Percentiles rank a stretch among this genome's conserved stretches.
Conservation (phyloP, 2,888 invertebrate species). For the Argynnis bischoffii region DNA sequence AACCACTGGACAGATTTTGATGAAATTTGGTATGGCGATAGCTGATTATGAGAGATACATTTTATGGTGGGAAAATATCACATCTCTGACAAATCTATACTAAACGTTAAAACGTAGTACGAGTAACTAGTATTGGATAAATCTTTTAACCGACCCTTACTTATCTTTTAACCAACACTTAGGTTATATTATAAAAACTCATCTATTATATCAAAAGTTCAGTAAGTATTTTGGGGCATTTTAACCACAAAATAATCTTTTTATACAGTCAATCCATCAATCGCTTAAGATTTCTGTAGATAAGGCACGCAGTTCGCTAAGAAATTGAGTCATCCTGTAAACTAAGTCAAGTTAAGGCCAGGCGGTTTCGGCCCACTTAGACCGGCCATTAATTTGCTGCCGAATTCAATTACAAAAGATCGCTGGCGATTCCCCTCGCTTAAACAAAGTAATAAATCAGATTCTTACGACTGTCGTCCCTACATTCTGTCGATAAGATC, state of each 20-base stretch:
- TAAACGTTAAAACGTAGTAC: no score
- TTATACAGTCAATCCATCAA: slow-evolving; percentile 10
- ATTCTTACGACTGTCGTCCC: slow-evolving; percentile 27
- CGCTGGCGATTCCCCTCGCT: slow-evolving; percentile 41
- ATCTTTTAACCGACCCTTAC: no score
- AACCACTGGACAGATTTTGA: no score
- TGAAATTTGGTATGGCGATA: no score
- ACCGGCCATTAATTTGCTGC: slow-evolving; percentile 46
- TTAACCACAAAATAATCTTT: background rate
- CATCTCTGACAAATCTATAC: no score
- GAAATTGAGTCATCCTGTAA: slow-evolving; percentile 27
- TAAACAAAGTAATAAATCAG: slow-evolving; percentile 34
- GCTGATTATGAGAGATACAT: no score
- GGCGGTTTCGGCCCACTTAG: slow-evolving; percentile 43
- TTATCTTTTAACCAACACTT: no score
- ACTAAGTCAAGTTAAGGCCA: slow-evolving; percentile 41
- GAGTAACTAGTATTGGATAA: no score
- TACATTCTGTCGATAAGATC: slow-evolving; percentile 20
- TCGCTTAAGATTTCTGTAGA: slow-evolving; percentile 14
- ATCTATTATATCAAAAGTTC: background rate
- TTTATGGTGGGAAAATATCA: no score
- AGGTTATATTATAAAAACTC: no score
- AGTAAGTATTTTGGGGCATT: background rate
- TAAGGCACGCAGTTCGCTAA: slow-evolving; percentile 17
- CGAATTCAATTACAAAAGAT: slow-evolving; percentile 49